Evolutionary conservation across 2,888 invertebrate genomes (phyloP), one percentile per base, ranked within the genome.

Genomic region (Megamerina dolium): DNA sequence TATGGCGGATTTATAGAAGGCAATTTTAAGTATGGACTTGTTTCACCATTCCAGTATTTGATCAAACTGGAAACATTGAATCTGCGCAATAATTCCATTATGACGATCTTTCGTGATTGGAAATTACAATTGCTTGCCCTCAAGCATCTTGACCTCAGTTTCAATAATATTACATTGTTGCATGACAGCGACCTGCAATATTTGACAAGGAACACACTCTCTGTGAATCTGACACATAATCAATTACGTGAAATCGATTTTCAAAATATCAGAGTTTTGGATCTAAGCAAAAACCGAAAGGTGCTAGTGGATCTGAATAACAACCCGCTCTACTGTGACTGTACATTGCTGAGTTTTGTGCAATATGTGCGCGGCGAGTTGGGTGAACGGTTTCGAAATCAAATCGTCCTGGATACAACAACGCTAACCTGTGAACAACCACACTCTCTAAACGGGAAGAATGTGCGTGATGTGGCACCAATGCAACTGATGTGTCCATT

Each of bases 321-420:
- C 23, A 84, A 84, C 69, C 81, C 83, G 0, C 54, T 85, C 6
- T 50, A 62, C 3, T 85, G 85, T 54, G 78, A 81, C 57, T 84
- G 84, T 57, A 44, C 63, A 0, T 53, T 78, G 2, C 73, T 77
- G 48, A 64, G 75, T 45, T 75, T 83, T 35, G 63, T 78, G 2
- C 72, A 74, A 31, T 79, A 77, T 51, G 54, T 78, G 8, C 70
- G 74, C 23, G 71, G 72, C 1, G 61, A 66, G 19, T 63, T 77
- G 45, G 61, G 66, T 14, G 64, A 70, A 0, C 55, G 63, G 1
- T 61, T 71, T 1, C 61, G 62, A 19, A 66, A 65, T 12, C 57
- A 68, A 9, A 62, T 77, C 5, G 55, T 65, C 13, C 59, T 78
- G 2, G 53, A 61, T n/a, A 58, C 73, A 1, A 70, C 66, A 0